phyloP scores from a whole-genome alignment of 1,140 invertebrate species.

The Drosophila seguyi region DNA sequence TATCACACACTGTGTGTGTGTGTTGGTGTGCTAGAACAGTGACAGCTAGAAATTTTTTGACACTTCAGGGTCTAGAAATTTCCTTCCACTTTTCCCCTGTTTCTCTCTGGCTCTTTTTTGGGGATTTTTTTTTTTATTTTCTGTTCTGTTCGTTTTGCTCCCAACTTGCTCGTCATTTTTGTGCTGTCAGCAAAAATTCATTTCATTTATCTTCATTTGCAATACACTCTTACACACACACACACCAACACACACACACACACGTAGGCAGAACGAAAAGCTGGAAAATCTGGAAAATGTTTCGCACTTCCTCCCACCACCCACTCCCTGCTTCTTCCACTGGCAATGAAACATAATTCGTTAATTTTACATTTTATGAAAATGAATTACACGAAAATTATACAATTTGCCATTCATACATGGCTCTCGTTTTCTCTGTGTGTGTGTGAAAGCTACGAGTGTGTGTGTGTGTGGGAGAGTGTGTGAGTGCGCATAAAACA shows the following conservation, averaged over 20 bases:
- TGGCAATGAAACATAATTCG: conserved; percentile 67
- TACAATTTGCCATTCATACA: conserved; percentile 57
- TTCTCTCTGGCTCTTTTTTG: background rate
- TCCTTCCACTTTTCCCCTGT: conserved; percentile 7
- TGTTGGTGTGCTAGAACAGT: conserved; percentile 19
- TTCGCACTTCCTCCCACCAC: conserved; percentile 15
- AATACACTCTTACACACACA: conserved; percentile 30
- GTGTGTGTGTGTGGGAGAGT: conserved; percentile 1
- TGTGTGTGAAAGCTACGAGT: background rate
- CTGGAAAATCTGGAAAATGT: conserved; percentile 36
- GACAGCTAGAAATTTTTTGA: conserved; percentile 42
- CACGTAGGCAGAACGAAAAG: conserved; percentile 13
- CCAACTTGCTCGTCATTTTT: conserved; percentile 62
- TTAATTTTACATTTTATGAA: conserved; percentile 78
- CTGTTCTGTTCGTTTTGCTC: background rate
- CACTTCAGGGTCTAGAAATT: conserved; percentile 22
- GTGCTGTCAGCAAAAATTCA: conserved; percentile 74
- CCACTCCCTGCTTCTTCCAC: background rate
- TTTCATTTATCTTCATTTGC: conserved; percentile 82
- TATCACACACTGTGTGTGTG: conserved; percentile 17
- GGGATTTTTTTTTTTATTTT: background rate
- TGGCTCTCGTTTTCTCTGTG: conserved; percentile 9
- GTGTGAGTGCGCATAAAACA: conserved; percentile 57
- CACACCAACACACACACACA: conserved; percentile 4
- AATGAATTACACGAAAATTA: conserved; percentile 67